A percentile compares a stretch with the other conserved stretches of the same genome.
These are phyloP conservation scores for Aphaenogaster rudis DNA, from an alignment of 1,140 invertebrate species.

Conservation along the genomic window DNA sequence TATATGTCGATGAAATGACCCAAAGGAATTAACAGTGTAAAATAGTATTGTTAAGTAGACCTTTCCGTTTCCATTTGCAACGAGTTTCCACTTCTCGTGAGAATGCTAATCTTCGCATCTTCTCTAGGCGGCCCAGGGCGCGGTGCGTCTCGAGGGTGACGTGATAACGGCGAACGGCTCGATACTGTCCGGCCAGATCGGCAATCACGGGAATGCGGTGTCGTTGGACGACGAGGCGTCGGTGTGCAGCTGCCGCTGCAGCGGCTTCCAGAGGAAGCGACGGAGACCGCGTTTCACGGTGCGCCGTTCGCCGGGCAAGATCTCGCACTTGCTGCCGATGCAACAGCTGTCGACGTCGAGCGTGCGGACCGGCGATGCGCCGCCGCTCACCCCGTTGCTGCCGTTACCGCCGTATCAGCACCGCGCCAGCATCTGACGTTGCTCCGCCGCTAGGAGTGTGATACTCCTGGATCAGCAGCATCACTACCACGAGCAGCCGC, in stretches of 20 bases:
- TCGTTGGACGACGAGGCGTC: slow-evolving; percentile 91
- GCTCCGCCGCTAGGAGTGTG: slow-evolving; percentile 75
- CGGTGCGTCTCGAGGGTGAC: slow-evolving; percentile 97
- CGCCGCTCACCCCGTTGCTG: slow-evolving; percentile 85
- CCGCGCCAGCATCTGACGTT: slow-evolving; percentile 88
- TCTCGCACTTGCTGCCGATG: slow-evolving; percentile 91
- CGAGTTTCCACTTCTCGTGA: not conserved
- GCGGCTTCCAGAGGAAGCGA: slow-evolving; percentile 89
- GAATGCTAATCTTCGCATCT: slow-evolving; percentile 50
- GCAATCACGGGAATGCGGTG: slow-evolving; percentile 87
- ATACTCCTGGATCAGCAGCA: slow-evolving; percentile 73
- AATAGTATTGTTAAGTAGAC: not conserved
- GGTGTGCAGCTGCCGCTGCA: slow-evolving; percentile 94
- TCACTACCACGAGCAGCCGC: slow-evolving; percentile 75
- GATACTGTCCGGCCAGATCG: slow-evolving; percentile 91
- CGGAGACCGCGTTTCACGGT: slow-evolving; percentile 90
- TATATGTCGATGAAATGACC: no score
- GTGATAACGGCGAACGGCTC: slow-evolving; percentile 96
- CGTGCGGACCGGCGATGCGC: slow-evolving; percentile 84
- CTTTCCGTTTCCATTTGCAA: not conserved
- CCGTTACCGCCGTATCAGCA: slow-evolving; percentile 88
- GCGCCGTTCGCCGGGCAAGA: slow-evolving; percentile 91
- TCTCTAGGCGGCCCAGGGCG: slow-evolving; percentile 92
- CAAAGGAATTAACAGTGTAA: no score
- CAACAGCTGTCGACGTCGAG: slow-evolving; percentile 88